phyloP scores from a whole-genome alignment of 2,113 vertebrate genomes.

The Coreoperca whiteheadi region DNA sequence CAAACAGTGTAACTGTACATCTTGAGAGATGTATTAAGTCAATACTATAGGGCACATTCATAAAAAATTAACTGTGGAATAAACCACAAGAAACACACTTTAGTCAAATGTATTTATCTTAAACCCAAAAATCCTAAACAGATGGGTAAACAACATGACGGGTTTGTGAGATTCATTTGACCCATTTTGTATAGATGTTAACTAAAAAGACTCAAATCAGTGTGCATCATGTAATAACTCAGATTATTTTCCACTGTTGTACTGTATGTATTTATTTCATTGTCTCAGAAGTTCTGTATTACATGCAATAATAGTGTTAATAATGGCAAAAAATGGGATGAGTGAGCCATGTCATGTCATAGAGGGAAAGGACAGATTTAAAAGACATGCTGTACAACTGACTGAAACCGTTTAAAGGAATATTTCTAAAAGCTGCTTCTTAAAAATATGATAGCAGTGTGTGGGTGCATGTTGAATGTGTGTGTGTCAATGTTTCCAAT shows the following conservation, averaged over 20 bases:
- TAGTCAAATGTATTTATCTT: neutral
- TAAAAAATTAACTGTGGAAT: neutral
- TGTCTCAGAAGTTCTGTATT: neutral
- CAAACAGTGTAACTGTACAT: neutral
- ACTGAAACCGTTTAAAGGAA: neutral
- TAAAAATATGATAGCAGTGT: constrained; percentile 34
- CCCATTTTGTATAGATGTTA: neutral
- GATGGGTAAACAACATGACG: neutral
- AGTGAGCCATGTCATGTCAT: neutral
- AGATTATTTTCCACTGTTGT: neutral
- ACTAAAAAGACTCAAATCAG: neutral
- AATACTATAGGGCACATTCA: neutral
- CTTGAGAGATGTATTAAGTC: neutral
- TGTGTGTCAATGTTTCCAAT: constrained; percentile 71
- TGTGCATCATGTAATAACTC: neutral
- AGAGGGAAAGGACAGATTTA: neutral
- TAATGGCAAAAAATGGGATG: neutral
- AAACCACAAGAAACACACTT: neutral
- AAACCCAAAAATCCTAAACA: neutral
- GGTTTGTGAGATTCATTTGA: neutral
- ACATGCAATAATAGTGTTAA: neutral
- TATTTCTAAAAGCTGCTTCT: constrained; percentile 25
- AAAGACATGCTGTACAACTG: neutral
- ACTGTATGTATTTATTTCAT: neutral
- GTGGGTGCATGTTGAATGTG: constrained; percentile 30